These are phyloP conservation scores for Penelope pileata DNA, from an alignment of 2,113 vertebrate species.

Conservation along the genomic window DNA sequence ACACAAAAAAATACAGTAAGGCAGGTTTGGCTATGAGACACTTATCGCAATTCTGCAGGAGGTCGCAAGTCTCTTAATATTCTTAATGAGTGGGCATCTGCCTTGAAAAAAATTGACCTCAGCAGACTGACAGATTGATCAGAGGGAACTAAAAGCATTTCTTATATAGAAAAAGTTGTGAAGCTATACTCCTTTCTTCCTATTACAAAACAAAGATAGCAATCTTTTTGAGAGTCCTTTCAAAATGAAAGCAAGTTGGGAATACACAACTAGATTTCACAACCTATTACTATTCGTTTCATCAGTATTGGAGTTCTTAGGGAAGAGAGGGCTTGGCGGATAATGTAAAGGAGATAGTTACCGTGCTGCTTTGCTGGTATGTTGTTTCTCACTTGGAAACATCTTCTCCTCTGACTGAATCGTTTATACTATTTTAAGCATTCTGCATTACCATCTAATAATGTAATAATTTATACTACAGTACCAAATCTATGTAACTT, in stretches of 20 bases:
- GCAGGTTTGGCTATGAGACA: background rate
- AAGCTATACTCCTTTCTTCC: background rate
- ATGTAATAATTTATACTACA: background rate
- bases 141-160: background rate
- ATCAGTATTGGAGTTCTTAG: background rate
- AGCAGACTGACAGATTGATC: background rate
- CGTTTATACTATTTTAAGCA: background rate
- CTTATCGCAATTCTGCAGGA: background rate
- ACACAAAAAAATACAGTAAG: accelerated
- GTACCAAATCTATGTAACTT: background rate
- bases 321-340: background rate
- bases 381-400: background rate
- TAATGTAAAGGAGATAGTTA: background rate
- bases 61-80: background rate
- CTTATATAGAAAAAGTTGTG: background rate
- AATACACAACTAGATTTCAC: background rate
- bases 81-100: background rate
- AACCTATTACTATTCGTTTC: background rate
- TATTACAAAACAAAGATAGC: background rate
- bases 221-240: background rate
- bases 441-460: background rate
- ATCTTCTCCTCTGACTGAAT: background rate
- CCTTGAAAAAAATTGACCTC: background rate
- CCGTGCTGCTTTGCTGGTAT: background rate
- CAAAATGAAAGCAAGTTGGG: background rate